Evolutionary conservation across 2,797 vertebrate species (phyloP).

Genomic region (Sphenopsis melanotis): DNA sequence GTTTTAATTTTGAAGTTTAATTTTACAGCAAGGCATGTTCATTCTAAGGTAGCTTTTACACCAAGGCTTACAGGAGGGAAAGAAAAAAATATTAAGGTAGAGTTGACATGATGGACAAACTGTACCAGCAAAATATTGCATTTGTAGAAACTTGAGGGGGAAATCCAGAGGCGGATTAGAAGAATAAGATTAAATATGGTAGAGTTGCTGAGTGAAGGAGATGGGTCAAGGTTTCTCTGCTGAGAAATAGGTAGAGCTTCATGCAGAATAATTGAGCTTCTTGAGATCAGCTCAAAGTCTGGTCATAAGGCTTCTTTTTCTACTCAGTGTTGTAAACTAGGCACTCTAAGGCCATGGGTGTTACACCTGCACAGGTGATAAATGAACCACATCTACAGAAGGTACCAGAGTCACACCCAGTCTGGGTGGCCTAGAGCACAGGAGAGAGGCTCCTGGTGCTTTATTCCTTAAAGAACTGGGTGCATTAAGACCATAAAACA

Average conservation of each 20-base stretch:
- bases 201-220: neutral
- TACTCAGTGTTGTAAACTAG: neutral
- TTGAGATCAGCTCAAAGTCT: neutral
- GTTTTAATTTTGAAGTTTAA: slow-evolving; percentile 4
- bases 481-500: neutral
- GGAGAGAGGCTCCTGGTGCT: neutral
- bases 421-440: neutral
- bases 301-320: neutral
- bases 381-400: neutral
- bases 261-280: neutral
- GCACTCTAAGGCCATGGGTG: neutral
- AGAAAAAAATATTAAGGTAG: neutral
- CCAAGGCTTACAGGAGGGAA: neutral
- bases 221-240: neutral
- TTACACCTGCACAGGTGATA: neutral
- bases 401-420: neutral
- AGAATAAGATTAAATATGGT: neutral
- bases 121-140: neutral
- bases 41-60: neutral
- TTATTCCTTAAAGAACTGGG: neutral
- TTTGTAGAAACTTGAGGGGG: neutral
- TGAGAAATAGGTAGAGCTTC: neutral
- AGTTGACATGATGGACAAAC: neutral
- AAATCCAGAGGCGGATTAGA: neutral
- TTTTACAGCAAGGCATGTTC: neutral